A percentile compares a stretch with the other conserved stretches of the same genome.
Evolutionary conservation across 2,113 vertebrate species (phyloP).

Genomic region (Phainopepla nitens): DNA sequence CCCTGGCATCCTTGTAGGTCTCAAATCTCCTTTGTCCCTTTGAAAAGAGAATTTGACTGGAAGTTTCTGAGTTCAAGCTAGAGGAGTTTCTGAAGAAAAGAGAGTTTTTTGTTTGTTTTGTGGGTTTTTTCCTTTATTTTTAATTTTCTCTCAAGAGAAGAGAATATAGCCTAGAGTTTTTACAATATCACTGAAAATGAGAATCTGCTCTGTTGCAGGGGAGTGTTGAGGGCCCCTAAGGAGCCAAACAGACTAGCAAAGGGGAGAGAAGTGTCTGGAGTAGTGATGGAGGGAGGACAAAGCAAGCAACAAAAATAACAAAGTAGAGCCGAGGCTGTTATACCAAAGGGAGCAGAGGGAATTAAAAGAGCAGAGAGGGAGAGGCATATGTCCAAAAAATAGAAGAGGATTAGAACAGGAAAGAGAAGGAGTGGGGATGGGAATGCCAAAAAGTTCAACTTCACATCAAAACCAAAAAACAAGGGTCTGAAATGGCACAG

Average conservation of each 20-base stretch:
- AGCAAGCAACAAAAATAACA: constrained; percentile 42
- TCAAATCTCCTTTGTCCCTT: not conserved
- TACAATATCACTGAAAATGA: constrained; percentile 23
- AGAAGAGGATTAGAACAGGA: constrained; percentile 6
- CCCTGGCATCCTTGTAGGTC: not conserved
- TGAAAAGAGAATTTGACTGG: not conserved
- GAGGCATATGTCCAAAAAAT: not conserved
- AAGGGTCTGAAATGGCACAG: not conserved
- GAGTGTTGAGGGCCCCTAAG: not conserved
- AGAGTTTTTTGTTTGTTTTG: accelerated
- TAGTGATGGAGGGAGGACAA: not conserved
- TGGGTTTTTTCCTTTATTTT: not conserved
- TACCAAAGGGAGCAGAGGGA: not conserved
- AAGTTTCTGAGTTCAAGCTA: not conserved
- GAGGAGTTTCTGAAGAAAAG: not conserved
- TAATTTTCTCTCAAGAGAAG: constrained; percentile 21
- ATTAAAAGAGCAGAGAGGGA: constrained; percentile 20
- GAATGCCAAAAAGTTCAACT: constrained; percentile 5
- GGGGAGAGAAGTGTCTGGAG: constrained; percentile 23
- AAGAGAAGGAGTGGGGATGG: not conserved
- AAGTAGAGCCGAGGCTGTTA: not conserved
- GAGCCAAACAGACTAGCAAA: constrained; percentile 7
- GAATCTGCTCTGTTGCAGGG: constrained; percentile 7
- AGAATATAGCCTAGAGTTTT: constrained; percentile 39
- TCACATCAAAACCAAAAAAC: not conserved